Base-by-base conservation (phyloP, 1,140 invertebrate genomes). In the Luehdorfia chinensis region DNA sequence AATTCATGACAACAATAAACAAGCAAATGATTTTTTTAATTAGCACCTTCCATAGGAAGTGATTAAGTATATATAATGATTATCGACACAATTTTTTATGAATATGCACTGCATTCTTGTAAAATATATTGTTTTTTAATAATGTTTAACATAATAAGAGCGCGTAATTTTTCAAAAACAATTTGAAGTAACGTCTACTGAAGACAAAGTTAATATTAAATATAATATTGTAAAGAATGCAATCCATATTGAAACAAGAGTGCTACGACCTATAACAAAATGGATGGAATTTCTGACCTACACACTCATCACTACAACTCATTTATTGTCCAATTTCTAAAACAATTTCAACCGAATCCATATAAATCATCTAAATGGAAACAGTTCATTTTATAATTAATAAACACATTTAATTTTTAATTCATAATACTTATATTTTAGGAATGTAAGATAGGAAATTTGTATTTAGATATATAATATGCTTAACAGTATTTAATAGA, bases 11-110 rank as follows among this genome's bases (percentile, higher is more conserved):
- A 27, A 8, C 25, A 7, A 45, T 16, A 37, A 28, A 37, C n/a
- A n/a, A n/a, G n/a, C 12, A 37, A 43, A 32, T 31, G 41, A 32
- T 32, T 44, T 32, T 44, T 51, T 8, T 6, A 43, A 44, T 48
- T 66, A 72, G 66, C 68, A 75, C 68, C 71, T 68, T 71, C 66
- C 68, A 59, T 62, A 53, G 70, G 62, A 71, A 69, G 67, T 61
- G 56, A 46, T 50, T 34, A 39, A 52, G 44, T 48, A 27, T 2
- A 27, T 1, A n/a, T 2, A 9, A 7, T 1, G 8, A 27, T 2
- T 27, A 27, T 27, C 25, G 11, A 27, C 25, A 27, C 30, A 12
- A 28, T 8, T 2, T 6, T 28, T 2, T 6, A 6, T 9, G 8
- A 28, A 31, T 31, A 31, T 5, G 21, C 9, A 41, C 3, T 27